Percentiles rank a stretch among this genome's conserved stretches.
Conservation (phyloP, 2,797 vertebrate species). For the Ptychobarbus kaznakovi region DNA sequence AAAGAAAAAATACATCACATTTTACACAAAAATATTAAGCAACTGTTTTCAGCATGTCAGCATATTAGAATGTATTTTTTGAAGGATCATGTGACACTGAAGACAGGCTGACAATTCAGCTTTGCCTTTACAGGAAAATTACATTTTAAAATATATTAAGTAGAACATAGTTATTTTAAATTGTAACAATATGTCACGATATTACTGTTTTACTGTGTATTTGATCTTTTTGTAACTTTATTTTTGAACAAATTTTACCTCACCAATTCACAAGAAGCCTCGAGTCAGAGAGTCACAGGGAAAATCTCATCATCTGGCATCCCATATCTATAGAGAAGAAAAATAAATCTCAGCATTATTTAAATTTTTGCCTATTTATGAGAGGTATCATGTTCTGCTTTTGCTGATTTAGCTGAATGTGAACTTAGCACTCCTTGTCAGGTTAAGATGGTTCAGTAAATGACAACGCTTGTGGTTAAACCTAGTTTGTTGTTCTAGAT, state of each 20-base stretch:
- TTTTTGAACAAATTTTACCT: not conserved
- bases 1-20: not conserved
- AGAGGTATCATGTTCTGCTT: not conserved
- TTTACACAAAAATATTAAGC: not conserved
- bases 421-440: not conserved
- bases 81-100: not conserved
- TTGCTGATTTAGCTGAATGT: not conserved
- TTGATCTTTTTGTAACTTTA: not conserved
- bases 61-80: not conserved
- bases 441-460: not conserved
- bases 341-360: not conserved
- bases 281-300: not conserved
- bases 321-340: not conserved
- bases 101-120: not conserved
- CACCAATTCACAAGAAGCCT: not conserved
- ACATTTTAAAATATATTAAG: not conserved
- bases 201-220: not conserved
- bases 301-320: slow-evolving; percentile 1
- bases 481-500: not conserved
- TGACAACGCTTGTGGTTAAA: not conserved
- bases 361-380: not conserved
- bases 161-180: not conserved
- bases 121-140: not conserved
- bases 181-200: not conserved
- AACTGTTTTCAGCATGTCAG: not conserved